These are phyloP conservation scores for Macrophya alboannulata DNA, from an alignment of 2,888 invertebrate species.

Conservation along the genomic window DNA sequence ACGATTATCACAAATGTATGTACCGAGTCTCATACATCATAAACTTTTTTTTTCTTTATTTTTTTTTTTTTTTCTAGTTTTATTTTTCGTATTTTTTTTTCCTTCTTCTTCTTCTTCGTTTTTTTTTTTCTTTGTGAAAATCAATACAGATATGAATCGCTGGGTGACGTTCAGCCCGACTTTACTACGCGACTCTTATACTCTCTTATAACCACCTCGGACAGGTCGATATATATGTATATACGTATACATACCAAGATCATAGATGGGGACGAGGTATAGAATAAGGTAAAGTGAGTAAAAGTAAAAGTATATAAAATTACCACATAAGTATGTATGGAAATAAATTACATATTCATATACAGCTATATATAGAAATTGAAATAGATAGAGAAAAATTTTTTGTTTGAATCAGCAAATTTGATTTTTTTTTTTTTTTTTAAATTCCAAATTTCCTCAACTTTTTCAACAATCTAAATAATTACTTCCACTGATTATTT, in stretches of 20 bases:
- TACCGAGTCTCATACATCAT: neutral
- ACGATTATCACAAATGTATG: neutral
- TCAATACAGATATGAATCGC: constrained; percentile 41
- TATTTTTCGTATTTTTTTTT: neutral
- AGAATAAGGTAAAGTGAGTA: too few relatives aligned
- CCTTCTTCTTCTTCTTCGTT: neutral
- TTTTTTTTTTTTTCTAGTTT: neutral
- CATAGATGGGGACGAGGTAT: too few relatives aligned
- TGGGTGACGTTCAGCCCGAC: constrained; percentile 32
- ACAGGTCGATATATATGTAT: neutral
- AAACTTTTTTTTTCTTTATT: neutral
- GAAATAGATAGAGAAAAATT: too few relatives aligned
- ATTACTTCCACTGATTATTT: too few relatives aligned
- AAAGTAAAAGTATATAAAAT: neutral
- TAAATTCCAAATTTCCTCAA: too few relatives aligned
- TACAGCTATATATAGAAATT: too few relatives aligned
- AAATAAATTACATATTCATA: too few relatives aligned
- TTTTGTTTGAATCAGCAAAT: too few relatives aligned
- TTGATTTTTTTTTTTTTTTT: too few relatives aligned
- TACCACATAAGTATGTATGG: too few relatives aligned
- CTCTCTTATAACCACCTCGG: neutral
- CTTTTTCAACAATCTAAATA: too few relatives aligned
- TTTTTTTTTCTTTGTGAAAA: neutral
- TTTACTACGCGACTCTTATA: neutral
- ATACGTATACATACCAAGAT: neutral